These are phyloP conservation scores for Mechanitis mazaeus DNA, from an alignment of 2,888 invertebrate species.

Conservation along the genomic window DNA sequence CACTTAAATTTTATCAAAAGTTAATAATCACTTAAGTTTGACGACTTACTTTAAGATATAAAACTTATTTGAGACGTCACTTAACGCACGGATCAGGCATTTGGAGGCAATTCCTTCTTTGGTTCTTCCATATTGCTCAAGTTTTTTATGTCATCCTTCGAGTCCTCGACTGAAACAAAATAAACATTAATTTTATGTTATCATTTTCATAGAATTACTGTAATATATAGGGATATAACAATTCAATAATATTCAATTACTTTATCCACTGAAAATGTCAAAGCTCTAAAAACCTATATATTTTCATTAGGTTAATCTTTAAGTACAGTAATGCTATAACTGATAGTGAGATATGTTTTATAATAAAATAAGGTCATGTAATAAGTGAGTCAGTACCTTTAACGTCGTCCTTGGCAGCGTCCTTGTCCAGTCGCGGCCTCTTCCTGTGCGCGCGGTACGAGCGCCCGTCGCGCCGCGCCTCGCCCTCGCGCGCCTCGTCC, in stretches of 20 bases:
- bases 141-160: conserved; percentile 79
- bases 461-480: conserved; percentile 80
- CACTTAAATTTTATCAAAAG: conserved; percentile 1
- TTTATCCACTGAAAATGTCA: too few relatives aligned
- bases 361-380: too few relatives aligned
- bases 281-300: too few relatives aligned
- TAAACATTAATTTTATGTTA: background rate
- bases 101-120: conserved; percentile 80
- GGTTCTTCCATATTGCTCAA: conserved; percentile 77
- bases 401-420: conserved; percentile 78
- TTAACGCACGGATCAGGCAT: conserved; percentile 76
- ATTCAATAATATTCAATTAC: too few relatives aligned
- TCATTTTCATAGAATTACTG: too few relatives aligned
- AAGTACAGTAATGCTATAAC: too few relatives aligned
- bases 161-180: conserved; percentile 75
- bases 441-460: conserved; percentile 79
- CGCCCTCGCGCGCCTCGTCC: conserved; percentile 94
- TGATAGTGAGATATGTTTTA: too few relatives aligned
- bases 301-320: too few relatives aligned
- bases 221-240: too few relatives aligned
- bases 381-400: conserved; percentile 65
- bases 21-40: background rate
- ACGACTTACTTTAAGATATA: conserved; percentile 1
- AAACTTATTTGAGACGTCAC: background rate
- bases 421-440: conserved; percentile 84